Evolutionary conservation across 1,140 invertebrate genomes (phyloP).

Genomic region (Drosophila orosa): DNA sequence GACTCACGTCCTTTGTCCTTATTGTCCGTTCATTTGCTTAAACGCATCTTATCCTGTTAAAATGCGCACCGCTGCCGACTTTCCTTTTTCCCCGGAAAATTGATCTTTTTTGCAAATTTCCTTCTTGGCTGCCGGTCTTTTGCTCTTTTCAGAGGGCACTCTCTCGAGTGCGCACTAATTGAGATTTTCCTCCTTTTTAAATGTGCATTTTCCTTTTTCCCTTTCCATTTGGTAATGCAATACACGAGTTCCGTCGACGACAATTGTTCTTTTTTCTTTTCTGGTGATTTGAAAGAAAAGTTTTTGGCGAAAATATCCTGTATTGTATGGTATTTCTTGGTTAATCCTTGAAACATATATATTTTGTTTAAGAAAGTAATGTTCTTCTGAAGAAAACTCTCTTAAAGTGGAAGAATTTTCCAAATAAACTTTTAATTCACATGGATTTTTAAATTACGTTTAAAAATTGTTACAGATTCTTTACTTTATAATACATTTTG

Average conservation of each 20-base stretch:
- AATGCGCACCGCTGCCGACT: constrained; percentile 41
- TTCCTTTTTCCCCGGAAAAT: constrained; percentile 63
- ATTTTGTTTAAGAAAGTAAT: not conserved
- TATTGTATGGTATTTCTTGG: constrained; percentile 8
- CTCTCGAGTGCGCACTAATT: constrained; percentile 58
- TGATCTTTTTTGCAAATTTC: constrained; percentile 75
- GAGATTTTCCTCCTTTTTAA: constrained; percentile 51
- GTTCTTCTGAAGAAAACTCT: not conserved
- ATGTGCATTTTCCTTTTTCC: constrained; percentile 16
- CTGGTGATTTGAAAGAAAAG: constrained; percentile 1
- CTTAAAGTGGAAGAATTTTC: not conserved
- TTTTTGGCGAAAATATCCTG: constrained; percentile 10
- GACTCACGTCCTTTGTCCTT: constrained; percentile 39
- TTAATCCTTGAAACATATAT: not conserved
- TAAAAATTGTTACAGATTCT: not conserved
- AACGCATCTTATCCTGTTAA: constrained; percentile 75
- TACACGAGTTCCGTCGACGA: constrained; percentile 50
- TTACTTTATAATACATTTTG: not conserved
- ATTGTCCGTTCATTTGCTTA: constrained; percentile 73
- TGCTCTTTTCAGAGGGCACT: constrained; percentile 28
- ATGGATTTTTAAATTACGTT: too few species aligned
- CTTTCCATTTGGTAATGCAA: constrained; percentile 37
- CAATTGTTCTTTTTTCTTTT: constrained; percentile 22
- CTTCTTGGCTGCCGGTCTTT: constrained; percentile 44
- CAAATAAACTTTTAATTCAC: too few species aligned